Conservation (phyloP, 2,888 invertebrate genomes). For the Oligia latruncula region DNA sequence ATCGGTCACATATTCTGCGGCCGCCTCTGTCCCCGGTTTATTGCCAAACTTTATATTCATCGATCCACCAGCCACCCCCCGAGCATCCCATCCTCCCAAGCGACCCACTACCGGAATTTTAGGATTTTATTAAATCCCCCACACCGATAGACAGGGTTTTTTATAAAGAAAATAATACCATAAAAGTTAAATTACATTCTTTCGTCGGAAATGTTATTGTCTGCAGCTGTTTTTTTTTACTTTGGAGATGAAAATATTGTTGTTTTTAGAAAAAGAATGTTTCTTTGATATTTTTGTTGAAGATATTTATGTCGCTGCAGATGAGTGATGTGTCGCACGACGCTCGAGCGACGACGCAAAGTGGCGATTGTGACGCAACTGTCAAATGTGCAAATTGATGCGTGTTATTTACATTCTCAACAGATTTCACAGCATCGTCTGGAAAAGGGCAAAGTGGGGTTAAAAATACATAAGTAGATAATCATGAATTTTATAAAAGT, state of each 20-base stretch:
- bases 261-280: conserved; percentile 14
- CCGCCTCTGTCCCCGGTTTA: conserved; percentile 55
- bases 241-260: conserved; percentile 29
- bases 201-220: conserved; percentile 43
- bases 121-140: conserved; percentile 63
- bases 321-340: conserved; percentile 32
- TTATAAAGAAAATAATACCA: conserved; percentile 45
- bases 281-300: conserved; percentile 18
- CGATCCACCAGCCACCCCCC: conserved; percentile 42
- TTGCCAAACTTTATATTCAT: conserved; percentile 65
- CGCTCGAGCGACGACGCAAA: conserved; percentile 9
- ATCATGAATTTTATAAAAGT: background rate
- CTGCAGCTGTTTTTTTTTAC: conserved; percentile 54
- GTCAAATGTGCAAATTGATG: conserved; percentile 32
- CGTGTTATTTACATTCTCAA: conserved; percentile 38
- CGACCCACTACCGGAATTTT: conserved; percentile 50
- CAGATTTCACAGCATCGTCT: conserved; percentile 12
- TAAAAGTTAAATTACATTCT: conserved; percentile 61
- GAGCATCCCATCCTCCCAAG: conserved; percentile 8
- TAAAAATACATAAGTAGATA: background rate
- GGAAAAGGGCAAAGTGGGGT: background rate
- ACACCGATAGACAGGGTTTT: conserved; percentile 49
- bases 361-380: conserved; percentile 20
- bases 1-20: conserved; percentile 47
- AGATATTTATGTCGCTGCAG: conserved; percentile 26